These are phyloP conservation scores for Euzophera pinguis DNA, from an alignment of 2,888 invertebrate genomes.

Conservation along the genomic window DNA sequence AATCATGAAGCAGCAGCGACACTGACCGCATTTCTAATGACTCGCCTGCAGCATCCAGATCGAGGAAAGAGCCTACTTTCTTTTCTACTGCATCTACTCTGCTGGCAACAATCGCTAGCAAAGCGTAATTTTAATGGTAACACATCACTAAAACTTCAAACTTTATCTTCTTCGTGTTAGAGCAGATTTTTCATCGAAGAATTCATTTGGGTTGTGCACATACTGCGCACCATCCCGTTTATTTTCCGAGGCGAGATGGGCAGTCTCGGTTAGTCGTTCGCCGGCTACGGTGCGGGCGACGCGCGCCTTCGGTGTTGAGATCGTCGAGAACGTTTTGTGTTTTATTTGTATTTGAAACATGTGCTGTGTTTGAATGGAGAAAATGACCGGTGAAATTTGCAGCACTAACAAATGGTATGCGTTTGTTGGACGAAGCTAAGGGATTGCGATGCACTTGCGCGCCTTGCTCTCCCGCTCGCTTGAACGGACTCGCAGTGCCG, in stretches of 20 bases:
- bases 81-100: constrained; percentile 64
- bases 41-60: constrained; percentile 58
- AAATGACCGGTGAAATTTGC: constrained; percentile 67
- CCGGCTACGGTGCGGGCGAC: constrained; percentile 37
- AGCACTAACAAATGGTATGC: constrained; percentile 62
- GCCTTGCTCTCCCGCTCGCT: constrained; percentile 50
- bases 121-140: constrained; percentile 29
- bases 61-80: constrained; percentile 73
- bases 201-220: constrained; percentile 42
- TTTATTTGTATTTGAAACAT: constrained; percentile 48
- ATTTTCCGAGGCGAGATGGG: constrained; percentile 46
- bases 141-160: constrained; percentile 26
- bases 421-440: constrained; percentile 54
- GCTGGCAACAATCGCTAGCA: constrained; percentile 37
- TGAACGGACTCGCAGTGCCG: constrained; percentile 51
- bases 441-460: constrained; percentile 62
- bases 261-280: constrained; percentile 50
- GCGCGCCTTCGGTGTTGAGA: constrained; percentile 32
- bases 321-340: constrained; percentile 26
- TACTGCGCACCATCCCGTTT: constrained; percentile 55
- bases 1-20: constrained; percentile 43
- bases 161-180: constrained; percentile 24
- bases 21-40: constrained; percentile 55
- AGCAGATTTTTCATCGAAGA: constrained; percentile 32
- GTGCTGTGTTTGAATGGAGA: constrained; percentile 58